Percentiles rank a stretch among this genome's conserved stretches.
phyloP scores from a whole-genome alignment of 2,797 vertebrate genomes.

The Microchirus variegatus region DNA sequence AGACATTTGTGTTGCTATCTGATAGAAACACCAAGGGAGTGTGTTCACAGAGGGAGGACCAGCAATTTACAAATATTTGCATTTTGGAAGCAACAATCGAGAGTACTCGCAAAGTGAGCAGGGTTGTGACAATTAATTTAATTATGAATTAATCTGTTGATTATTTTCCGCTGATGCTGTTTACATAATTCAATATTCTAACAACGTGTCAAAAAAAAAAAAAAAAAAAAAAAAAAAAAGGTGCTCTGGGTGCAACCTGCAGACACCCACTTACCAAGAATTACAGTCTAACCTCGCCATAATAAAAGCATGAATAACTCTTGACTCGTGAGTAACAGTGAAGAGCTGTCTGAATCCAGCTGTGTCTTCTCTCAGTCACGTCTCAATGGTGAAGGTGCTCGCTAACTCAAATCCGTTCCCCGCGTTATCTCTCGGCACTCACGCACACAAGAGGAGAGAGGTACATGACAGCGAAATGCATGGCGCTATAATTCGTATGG shows the following conservation, averaged over 20 bases:
- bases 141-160: too few relatives aligned
- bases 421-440: constrained; percentile 13
- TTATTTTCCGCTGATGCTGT: too few relatives aligned
- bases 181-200: too few relatives aligned
- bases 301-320: not conserved
- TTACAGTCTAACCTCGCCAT: not conserved
- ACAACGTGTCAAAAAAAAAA: too few relatives aligned
- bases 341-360: constrained; percentile 10
- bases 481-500: constrained; percentile 25
- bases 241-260: not conserved
- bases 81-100: too few relatives aligned
- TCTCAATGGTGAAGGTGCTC: constrained; percentile 27
- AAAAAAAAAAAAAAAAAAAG: too few relatives aligned
- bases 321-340: not conserved
- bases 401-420: constrained; percentile 30
- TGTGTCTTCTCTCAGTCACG: constrained; percentile 19
- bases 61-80: too few relatives aligned
- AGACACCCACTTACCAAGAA: not conserved
- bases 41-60: too few relatives aligned
- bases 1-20: too few relatives aligned
- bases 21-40: not conserved
- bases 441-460: not conserved
- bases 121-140: too few relatives aligned
- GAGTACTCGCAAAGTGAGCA: too few relatives aligned
- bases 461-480: not conserved